Percentiles rank a stretch among this genome's conserved stretches.
phyloP scores from a whole-genome alignment of 64 coral and sea anemone genomes.

The Porites australiensis region DNA sequence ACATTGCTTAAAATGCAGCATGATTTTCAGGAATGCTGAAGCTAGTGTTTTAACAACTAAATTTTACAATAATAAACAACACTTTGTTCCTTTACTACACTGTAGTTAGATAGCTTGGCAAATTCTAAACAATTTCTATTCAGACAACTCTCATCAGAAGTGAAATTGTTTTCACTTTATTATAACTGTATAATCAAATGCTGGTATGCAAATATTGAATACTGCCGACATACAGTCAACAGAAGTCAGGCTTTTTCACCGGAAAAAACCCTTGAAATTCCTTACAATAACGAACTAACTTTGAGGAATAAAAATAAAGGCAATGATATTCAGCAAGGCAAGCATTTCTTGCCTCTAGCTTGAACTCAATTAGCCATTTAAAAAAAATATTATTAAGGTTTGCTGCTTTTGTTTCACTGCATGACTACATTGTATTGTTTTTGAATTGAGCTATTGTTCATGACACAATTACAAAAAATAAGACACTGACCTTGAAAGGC shows the following conservation, averaged over 20 bases:
- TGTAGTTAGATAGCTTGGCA: too few relatives aligned
- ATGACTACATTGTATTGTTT: background rate
- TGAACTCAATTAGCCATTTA: background rate
- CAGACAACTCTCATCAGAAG: background rate
- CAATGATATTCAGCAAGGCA: background rate
- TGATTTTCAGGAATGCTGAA: background rate
- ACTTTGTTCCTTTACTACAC: background rate
- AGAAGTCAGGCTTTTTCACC: background rate
- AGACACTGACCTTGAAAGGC: conserved; percentile 18
- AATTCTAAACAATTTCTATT: background rate
- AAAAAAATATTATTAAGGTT: background rate
- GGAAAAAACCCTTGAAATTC: background rate
- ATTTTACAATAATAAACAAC: background rate
- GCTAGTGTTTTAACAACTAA: background rate
- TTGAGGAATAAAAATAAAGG: background rate
- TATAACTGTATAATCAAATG: background rate
- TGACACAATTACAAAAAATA: conserved; percentile 3
- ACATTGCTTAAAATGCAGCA: too few relatives aligned
- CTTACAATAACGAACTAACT: background rate
- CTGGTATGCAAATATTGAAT: too few relatives aligned
- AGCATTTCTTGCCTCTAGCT: background rate
- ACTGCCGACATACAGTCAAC: background rate
- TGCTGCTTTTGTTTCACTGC: background rate
- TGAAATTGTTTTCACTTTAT: background rate
- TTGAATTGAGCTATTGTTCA: background rate